A percentile compares a stretch with the other conserved stretches of the same genome.
phyloP scores from a whole-genome alignment of 2,888 invertebrate genomes.

The Melieria picta region DNA sequence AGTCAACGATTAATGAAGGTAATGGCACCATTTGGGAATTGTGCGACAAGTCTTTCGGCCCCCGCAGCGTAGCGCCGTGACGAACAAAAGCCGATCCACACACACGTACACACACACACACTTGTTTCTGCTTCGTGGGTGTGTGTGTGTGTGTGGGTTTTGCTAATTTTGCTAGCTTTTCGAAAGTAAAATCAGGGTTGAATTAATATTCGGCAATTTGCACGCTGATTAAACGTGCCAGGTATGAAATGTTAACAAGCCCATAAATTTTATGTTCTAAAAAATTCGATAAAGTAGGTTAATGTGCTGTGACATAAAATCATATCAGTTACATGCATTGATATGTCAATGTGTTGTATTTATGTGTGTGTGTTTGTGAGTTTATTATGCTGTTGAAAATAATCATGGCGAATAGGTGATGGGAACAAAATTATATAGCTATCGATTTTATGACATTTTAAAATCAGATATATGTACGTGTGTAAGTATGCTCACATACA shows the following conservation, averaged over 20 bases:
- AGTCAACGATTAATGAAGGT: slow-evolving; percentile 26
- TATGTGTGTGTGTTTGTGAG: slow-evolving; percentile 6
- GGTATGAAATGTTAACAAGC: not conserved
- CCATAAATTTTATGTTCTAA: not conserved
- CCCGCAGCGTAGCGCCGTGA: too few relatives aligned
- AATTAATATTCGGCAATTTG: slow-evolving; percentile 13
- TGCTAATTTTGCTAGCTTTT: slow-evolving; percentile 12
- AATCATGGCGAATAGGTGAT: too few relatives aligned
- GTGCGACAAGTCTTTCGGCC: too few relatives aligned
- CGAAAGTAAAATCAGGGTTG: slow-evolving; percentile 1
- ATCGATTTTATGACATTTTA: too few relatives aligned
- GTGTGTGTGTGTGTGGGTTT: not conserved
- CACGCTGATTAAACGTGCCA: not conserved
- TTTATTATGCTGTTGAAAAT: too few relatives aligned
- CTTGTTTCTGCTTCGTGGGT: too few relatives aligned
- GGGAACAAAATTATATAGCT: too few relatives aligned
- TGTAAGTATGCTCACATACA: too few relatives aligned
- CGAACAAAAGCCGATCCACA: too few relatives aligned
- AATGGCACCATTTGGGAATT: slow-evolving; percentile 23
- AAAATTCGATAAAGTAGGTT: not conserved
- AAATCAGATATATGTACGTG: too few relatives aligned
- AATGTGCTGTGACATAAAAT: too few relatives aligned
- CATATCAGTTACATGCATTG: not conserved
- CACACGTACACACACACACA: too few relatives aligned
- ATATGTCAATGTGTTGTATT: not conserved